Percentiles rank a stretch among this genome's conserved stretches.
These are phyloP conservation scores for Pelochelys cantorii DNA, from an alignment of 2,797 vertebrate species.

Conservation along the genomic window DNA sequence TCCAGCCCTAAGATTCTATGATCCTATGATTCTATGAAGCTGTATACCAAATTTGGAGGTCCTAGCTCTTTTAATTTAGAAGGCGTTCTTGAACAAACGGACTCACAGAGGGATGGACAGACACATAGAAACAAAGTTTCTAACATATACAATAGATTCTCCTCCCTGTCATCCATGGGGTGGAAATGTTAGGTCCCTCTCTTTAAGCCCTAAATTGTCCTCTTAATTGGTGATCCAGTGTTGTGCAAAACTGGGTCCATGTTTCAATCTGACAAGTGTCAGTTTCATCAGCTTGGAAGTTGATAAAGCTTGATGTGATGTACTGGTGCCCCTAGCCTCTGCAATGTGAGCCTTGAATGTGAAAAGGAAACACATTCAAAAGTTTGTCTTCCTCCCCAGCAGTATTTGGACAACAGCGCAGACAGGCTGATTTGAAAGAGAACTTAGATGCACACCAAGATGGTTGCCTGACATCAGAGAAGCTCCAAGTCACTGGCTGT, in stretches of 20 bases:
- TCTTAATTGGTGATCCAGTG: slow-evolving; percentile 68
- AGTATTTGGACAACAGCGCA: slow-evolving; percentile 41
- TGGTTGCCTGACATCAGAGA: slow-evolving; percentile 17
- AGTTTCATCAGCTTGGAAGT: slow-evolving; percentile 18
- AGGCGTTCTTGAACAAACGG: too few species aligned
- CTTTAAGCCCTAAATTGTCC: slow-evolving; percentile 40
- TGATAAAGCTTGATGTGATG: slow-evolving; percentile 9
- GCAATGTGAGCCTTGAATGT: not conserved
- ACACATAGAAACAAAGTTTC: too few species aligned
- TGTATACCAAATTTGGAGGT: too few species aligned
- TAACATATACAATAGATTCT: too few species aligned
- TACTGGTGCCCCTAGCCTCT: not conserved
- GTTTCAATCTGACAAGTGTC: slow-evolving; percentile 60
- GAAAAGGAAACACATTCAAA: not conserved
- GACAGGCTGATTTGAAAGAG: slow-evolving; percentile 14
- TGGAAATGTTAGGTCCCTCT: too few species aligned
- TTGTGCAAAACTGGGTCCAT: slow-evolving; percentile 18
- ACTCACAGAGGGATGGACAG: too few species aligned
- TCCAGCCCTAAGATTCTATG: too few species aligned
- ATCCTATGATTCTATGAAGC: too few species aligned
- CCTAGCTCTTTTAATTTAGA: too few species aligned
- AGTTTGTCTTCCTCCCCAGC: slow-evolving; percentile 42
- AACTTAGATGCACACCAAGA: not conserved
- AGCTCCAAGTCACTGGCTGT: not conserved
- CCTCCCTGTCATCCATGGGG: too few species aligned